Base-by-base conservation (phyloP, 2,888 invertebrate genomes). In the Andrena minutula region DNA sequence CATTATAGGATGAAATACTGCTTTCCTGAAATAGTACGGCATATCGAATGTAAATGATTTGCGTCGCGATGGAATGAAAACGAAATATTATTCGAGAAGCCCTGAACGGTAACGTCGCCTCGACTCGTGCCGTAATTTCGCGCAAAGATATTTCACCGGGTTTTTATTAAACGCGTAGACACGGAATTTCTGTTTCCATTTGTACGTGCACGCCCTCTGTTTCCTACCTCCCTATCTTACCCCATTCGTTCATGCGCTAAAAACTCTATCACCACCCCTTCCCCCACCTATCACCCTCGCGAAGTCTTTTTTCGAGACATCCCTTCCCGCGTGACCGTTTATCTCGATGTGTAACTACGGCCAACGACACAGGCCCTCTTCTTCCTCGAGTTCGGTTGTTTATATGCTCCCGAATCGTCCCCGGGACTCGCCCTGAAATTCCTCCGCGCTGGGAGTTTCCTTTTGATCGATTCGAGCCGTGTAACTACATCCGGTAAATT, bases 391-490 rank as follows among this genome's bases (percentile, higher is more conserved):
- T 61, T 63, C 61, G 32, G 26, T 65, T 79, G 65, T 79, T 70
- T 77, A 61, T 77, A 61, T 26, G 66, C 53, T 49, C 35, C 61
- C 61, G 47, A 53, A 66, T 71, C 12, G 70, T 65, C 30, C 41
- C 7, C 20, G 30, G 77, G 60, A 77, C 32, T 53, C 65, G 30
- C 20, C 12, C 58, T 49, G 65, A 77, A 71, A 77, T 77, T 71
- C 30, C 60, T 77, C 65, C 70, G 28, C 47, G 51, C 66, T 26
- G 41, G 28, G 12, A 28, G 26, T 47, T 49, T 30, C 12, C 58
- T 71, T 61, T 56, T 66, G 61, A 76, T 70, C 70, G 64, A 79
- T 70, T 77, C 64, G 30, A 65, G 70, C 35, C 23, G 3, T 75
- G 69, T 49, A 58, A 65, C 51, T 47, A 2, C 20, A 68, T 63